Evolutionary conservation across 2,888 invertebrate genomes (phyloP), one percentile per base, ranked within the genome.

Genomic region (Phrixothrix hirtus): DNA sequence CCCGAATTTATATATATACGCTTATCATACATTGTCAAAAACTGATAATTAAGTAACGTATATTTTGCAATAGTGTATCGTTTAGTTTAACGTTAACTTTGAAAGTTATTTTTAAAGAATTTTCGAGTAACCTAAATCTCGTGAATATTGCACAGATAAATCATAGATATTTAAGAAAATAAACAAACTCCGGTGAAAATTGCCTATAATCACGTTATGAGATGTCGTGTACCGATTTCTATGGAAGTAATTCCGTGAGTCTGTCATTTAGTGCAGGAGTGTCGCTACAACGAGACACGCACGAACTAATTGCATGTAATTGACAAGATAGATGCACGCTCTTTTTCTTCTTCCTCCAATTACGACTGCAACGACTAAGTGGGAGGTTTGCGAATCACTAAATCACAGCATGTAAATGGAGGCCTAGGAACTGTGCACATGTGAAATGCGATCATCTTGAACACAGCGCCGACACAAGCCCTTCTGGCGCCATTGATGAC

Each of bases 221-320:
- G 58, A 60, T 62, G 60, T 57, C 57, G 55, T 56, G 60, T 55
- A 48, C 49, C 57, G 58, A 61, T 57, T 61, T 58, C 58, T 49
- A 58, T 39, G 57, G 55, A 62, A 62, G 59, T 44, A 62, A 61
- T 62, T 62, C 57, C 51, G 47, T 31, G 46, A 49, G 38, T 43
- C 58, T 49, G 62, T 60, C 58, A 59, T 57, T 60, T 57, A 41
- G 53, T 50, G 58, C 52, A 52, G 31, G 32, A 56, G 55, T 54
- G 59, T 60, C 54, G 45, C 51, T 55, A 50, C 55, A 45, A 50
- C 53, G 55, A 62, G 61, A 65, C 67, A 68, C 67, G 68, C 68
- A 70, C 64, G 61, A 62, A 63, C 69, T 70, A 70, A 70, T 69
- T 70, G 67, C 68, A 64, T 58, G 62, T 68, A 70, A 69, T 70